Percentiles rank a stretch among this genome's conserved stretches.
These are phyloP conservation scores for Miltochrista miniata DNA, from an alignment of 2,888 invertebrate species.

Conservation along the genomic window DNA sequence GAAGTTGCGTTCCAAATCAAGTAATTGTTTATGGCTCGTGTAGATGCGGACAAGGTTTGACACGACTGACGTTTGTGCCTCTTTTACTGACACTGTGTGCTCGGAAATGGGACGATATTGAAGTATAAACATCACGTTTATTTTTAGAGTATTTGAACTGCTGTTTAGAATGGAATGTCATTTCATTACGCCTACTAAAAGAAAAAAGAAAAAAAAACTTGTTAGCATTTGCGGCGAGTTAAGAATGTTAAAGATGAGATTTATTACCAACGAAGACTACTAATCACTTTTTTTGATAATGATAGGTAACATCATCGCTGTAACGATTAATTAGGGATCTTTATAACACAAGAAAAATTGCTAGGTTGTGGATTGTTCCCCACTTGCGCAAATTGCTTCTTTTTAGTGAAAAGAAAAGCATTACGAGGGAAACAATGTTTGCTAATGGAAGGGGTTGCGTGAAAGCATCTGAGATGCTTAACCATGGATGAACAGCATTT, in stretches of 20 bases:
- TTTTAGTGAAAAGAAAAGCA: constrained; percentile 64
- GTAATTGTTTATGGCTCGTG: constrained; percentile 51
- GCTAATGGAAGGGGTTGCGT: constrained; percentile 53
- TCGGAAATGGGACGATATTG: constrained; percentile 54
- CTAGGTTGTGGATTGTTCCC: constrained; percentile 55
- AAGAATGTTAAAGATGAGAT: constrained; percentile 5
- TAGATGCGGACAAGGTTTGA: constrained; percentile 45
- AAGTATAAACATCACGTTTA: constrained; percentile 65
- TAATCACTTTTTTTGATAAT: too few species aligned
- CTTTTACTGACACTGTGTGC: constrained; percentile 53
- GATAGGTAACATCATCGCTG: too few species aligned
- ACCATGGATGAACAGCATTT: constrained; percentile 55
- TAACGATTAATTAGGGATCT: constrained; percentile 33
- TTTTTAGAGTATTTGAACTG: constrained; percentile 59
- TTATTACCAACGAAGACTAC: background rate
- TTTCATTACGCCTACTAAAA: constrained; percentile 38
- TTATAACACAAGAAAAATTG: constrained; percentile 52
- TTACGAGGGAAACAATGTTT: constrained; percentile 49
- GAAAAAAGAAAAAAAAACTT: constrained; percentile 32
- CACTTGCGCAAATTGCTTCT: constrained; percentile 71
- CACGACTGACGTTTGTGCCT: constrained; percentile 54
- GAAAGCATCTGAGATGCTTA: constrained; percentile 63
- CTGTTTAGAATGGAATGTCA: constrained; percentile 49
- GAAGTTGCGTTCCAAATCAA: constrained; percentile 45
- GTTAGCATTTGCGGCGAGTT: constrained; percentile 13